Percentiles rank a stretch among this genome's conserved stretches.
Conservation (phyloP, 1,140 invertebrate species). For the Samia ricini region DNA sequence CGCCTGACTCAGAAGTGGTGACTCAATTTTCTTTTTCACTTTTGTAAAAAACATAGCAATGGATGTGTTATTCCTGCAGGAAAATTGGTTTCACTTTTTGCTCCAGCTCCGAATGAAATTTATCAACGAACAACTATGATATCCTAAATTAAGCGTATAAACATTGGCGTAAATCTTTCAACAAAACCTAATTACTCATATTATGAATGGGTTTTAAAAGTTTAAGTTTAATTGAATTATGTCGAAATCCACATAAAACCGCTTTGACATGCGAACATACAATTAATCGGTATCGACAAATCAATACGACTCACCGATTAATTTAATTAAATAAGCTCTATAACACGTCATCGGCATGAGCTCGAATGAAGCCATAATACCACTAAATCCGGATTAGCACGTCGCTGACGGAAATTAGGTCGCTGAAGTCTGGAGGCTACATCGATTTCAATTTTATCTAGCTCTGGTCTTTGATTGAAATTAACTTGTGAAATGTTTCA, state of each 20-base stretch:
- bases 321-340: background rate
- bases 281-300: background rate
- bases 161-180: too few species aligned
- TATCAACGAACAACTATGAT: too few species aligned
- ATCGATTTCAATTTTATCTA: conserved; percentile 11
- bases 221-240: too few species aligned
- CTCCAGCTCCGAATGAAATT: too few species aligned
- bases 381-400: conserved; percentile 13
- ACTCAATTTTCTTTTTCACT: too few species aligned
- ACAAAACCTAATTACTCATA: too few species aligned
- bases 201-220: too few species aligned
- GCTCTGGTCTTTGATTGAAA: background rate
- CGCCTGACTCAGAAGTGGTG: too few species aligned
- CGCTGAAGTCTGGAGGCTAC: conserved; percentile 5
- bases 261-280: background rate
- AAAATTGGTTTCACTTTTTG: too few species aligned
- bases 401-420: conserved; percentile 13
- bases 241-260: background rate
- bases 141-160: too few species aligned
- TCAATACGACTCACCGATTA: conserved; percentile 2
- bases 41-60: too few species aligned
- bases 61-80: too few species aligned
- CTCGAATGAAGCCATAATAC: background rate
- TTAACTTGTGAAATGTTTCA: conserved; percentile 4
- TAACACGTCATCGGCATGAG: conserved; percentile 3